These are phyloP conservation scores for Ondatra zibethicus DNA, from an alignment of 2,113 vertebrate genomes.

Conservation along the genomic window DNA sequence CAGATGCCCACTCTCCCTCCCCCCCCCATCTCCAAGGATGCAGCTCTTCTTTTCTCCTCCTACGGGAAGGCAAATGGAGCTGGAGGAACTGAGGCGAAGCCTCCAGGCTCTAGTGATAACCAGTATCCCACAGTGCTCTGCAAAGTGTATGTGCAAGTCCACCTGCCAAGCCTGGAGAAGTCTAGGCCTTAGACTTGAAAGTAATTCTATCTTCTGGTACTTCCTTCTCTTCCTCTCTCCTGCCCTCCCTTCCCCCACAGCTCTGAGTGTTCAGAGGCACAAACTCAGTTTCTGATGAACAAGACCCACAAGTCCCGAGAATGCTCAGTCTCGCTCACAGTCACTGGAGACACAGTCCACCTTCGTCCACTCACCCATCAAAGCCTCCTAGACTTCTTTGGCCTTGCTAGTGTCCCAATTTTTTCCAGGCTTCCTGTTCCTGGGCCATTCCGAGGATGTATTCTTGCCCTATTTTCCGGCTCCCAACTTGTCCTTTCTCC, in stretches of 20 bases:
- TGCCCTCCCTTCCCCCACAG: not conserved
- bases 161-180: conserved; percentile 59
- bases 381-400: not conserved
- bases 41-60: not conserved
- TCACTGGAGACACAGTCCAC: not conserved
- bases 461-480: not conserved
- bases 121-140: conserved; percentile 55
- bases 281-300: conserved; percentile 51
- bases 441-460: not conserved
- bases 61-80: not conserved
- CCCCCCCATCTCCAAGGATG: too few relatives aligned
- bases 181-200: conserved; percentile 60
- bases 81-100: not conserved
- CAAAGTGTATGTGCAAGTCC: conserved; percentile 26
- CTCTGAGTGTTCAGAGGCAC: conserved; percentile 26
- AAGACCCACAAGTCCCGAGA: not conserved
- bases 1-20: not conserved
- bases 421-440: not conserved
- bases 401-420: not conserved
- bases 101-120: conserved; percentile 32
- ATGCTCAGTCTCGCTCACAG: not conserved
- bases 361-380: not conserved
- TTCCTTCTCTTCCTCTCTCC: not conserved
- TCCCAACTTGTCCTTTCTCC: not conserved
- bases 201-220: not conserved